Percentiles rank a stretch among this genome's conserved stretches.
Evolutionary conservation across 2,888 invertebrate species (phyloP).

Genomic region (Mesorhabditis sp.): DNA sequence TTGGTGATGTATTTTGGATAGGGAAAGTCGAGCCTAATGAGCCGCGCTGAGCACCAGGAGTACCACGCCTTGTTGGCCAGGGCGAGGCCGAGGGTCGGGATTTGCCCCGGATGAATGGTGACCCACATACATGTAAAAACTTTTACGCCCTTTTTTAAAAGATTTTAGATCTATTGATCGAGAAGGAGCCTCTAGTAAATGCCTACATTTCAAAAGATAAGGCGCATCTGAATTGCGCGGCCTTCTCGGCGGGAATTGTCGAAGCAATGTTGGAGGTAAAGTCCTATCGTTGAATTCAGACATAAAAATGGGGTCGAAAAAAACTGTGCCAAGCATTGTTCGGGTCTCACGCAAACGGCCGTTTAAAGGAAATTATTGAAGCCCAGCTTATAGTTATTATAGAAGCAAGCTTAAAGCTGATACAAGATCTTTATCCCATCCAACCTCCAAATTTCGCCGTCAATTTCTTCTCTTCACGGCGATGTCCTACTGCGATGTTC

Average conservation of each 20-base stretch:
- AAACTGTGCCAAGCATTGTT: no score
- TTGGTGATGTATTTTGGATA: conserved; percentile 54
- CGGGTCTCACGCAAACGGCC: no score
- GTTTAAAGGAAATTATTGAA: no score
- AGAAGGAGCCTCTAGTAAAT: conserved; percentile 93
- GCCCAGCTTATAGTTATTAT: no score
- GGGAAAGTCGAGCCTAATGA: conserved; percentile 64
- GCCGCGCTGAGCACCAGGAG: conserved; percentile 80
- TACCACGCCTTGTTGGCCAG: conserved; percentile 81
- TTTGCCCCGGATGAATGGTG: conserved; percentile 80
- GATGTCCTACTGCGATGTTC: no score
- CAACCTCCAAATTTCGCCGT: no score
- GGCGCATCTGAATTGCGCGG: conserved; percentile 89
- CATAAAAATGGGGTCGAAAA: no score
- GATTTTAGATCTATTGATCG: conserved; percentile 80
- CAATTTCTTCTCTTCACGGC: no score
- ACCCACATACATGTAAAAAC: conserved; percentile 77
- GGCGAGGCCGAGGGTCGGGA: conserved; percentile 86
- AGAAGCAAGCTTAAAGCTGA: no score
- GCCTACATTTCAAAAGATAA: conserved; percentile 96
- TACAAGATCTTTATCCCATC: no score
- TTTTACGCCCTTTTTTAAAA: background rate
- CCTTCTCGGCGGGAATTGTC: conserved; percentile 95
- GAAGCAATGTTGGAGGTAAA: conserved; percentile 76
- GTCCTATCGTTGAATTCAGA: background rate